These are phyloP conservation scores for Yponomeuta cagnagella DNA, from an alignment of 2,888 invertebrate species.

Conservation along the genomic window DNA sequence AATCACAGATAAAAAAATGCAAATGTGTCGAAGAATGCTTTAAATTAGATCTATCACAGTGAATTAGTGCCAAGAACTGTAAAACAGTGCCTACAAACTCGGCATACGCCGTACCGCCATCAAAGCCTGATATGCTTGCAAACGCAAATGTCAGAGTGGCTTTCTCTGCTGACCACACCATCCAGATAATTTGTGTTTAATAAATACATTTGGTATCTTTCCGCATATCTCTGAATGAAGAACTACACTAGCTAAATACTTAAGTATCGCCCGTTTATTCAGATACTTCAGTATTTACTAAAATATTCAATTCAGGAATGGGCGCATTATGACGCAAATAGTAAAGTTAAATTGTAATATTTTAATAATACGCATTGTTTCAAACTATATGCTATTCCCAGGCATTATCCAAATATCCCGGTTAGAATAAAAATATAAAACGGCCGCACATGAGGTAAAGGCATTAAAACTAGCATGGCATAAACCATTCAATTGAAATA, in stretches of 20 bases:
- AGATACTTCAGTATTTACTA: too few species aligned
- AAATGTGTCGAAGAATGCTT: constrained; percentile 20
- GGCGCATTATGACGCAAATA: neutral
- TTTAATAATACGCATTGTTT: neutral
- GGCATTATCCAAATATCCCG: neutral
- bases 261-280: too few species aligned
- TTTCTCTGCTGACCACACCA: neutral
- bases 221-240: too few species aligned
- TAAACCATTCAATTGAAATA: neutral
- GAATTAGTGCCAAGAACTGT: constrained; percentile 18
- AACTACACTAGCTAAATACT: too few species aligned
- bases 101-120: neutral
- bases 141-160: neutral
- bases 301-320: neutral
- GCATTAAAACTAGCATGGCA: neutral
- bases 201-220: neutral
- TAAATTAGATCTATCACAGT: constrained; percentile 24
- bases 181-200: neutral
- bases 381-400: neutral
- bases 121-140: neutral
- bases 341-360: neutral
- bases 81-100: neutral
- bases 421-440: neutral
- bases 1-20: neutral
- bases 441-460: neutral